phyloP scores from a whole-genome alignment of 2,888 invertebrate genomes.

The Drosophila pegasa region DNA sequence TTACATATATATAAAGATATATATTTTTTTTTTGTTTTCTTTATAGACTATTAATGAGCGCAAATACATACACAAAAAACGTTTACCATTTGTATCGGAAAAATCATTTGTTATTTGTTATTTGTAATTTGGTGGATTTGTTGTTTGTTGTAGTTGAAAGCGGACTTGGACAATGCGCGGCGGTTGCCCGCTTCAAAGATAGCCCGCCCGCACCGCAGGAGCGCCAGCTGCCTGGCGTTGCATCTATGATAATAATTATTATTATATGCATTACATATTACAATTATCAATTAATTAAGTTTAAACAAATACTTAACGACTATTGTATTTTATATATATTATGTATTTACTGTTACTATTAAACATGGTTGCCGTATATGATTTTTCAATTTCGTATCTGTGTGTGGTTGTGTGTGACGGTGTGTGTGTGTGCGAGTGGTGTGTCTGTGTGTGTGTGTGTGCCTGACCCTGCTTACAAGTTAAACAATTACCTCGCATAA shows the following conservation, averaged over 20 bases:
- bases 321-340: conserved; percentile 70
- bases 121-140: conserved; percentile 76
- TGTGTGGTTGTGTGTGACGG: neutral
- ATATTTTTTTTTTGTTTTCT: conserved; percentile 28
- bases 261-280: conserved; percentile 70
- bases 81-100: conserved; percentile 50
- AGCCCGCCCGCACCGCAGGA: conserved; percentile 49
- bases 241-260: conserved; percentile 50
- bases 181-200: conserved; percentile 37
- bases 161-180: conserved; percentile 59
- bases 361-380: conserved; percentile 48
- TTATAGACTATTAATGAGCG: conserved; percentile 60
- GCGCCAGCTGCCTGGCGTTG: conserved; percentile 50
- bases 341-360: conserved; percentile 55
- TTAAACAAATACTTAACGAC: conserved; percentile 77
- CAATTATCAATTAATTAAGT: conserved; percentile 74
- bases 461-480: conserved; percentile 58
- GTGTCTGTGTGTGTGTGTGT: conserved; percentile 18
- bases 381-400: conserved; percentile 25
- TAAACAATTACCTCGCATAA: conserved; percentile 73
- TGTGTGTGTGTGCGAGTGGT: conserved; percentile 5
- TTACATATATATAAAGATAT: conserved; percentile 27
- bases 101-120: conserved; percentile 58
- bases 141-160: conserved; percentile 68
- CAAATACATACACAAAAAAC: conserved; percentile 65